Percentiles rank a stretch among this genome's conserved stretches.
Evolutionary conservation across 2,113 vertebrate species (phyloP).

Genomic region (Seriola aureovittata): DNA sequence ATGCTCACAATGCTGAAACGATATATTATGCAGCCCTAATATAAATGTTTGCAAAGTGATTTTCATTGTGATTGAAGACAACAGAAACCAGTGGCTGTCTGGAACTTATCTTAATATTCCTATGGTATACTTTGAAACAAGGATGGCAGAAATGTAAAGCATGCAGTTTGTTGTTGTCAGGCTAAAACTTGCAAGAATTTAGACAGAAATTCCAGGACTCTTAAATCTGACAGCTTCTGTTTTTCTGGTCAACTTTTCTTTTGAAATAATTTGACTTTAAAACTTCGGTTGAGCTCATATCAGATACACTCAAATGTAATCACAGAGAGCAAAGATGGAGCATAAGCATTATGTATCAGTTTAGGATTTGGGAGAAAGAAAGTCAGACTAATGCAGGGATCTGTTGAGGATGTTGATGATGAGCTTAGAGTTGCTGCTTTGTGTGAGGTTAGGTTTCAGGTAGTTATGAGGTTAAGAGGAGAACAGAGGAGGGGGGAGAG

Average conservation of each 20-base stretch:
- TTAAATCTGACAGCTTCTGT: neutral
- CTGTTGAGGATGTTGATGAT: conserved; percentile 12
- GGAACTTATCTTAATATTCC: no score
- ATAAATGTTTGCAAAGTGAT: no score
- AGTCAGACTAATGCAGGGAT: conserved; percentile 20
- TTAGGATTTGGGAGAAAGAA: neutral
- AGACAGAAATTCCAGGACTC: neutral
- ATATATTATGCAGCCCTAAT: no score
- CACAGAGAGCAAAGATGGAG: neutral
- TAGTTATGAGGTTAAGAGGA: conserved; percentile 30
- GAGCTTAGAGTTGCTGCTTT: conserved; percentile 21
- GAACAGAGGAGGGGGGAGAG: neutral
- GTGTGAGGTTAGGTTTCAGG: conserved; percentile 43
- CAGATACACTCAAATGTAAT: conserved; percentile 15
- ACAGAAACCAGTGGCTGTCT: no score
- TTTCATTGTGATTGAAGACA: neutral
- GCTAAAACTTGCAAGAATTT: no score
- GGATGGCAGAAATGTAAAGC: no score
- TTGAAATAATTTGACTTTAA: neutral
- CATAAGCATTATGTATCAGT: neutral
- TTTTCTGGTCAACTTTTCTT: neutral
- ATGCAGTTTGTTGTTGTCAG: neutral
- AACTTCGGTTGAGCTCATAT: conserved; percentile 4
- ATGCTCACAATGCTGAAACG: no score
- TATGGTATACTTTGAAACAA: no score